Evolutionary conservation across 1,140 invertebrate species (phyloP), one percentile per base, ranked within the genome.

Genomic region (Drosophila rhopaloa): DNA sequence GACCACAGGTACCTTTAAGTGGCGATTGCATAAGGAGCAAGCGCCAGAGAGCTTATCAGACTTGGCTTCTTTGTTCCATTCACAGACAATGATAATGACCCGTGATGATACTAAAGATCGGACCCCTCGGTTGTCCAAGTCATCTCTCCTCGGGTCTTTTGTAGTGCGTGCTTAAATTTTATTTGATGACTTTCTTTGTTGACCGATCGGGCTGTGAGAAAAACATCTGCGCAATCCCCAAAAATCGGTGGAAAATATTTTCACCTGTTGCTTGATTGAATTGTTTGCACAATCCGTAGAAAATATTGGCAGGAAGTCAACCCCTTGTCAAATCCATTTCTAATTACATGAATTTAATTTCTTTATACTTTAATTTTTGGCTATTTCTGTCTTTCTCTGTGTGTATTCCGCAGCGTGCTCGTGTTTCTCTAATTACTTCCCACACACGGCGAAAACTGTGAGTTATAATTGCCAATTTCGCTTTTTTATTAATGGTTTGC

Each of bases 151-250:
- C 38, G 37, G 67, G 16, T 84, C 57, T 84, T 80, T 84, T 66
- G 72, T 76, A 29, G 73, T 65, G 48, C 70, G 68, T 65, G 48
- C 62, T 50, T 79, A 66, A 67, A 81, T 59, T 81, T 79, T 57
- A 86, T 80, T 83, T 84, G 72, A 83, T 84, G 60, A 53, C 82
- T 85, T 86, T 85, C 82, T 82, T 85, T 86, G 74, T 86, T 73
- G 44, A 44, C 24, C 55, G 32, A 70, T 50, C 43, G 55, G 47
- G n/a, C 60, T 58, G 54, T 47, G 55, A 76, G 82, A 86, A 85
- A 78, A 75, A 48, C 50, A 11, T n/a, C 66, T 67, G 48, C 53
- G 43, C 43, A 71, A 72, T 72, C 53, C 50, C 55, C 58, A 57
- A 53, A 77, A 60, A 67, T 62, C 48, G 32, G 44, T 71, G 54